These are phyloP conservation scores for Pollimyrus isidori DNA, from an alignment of 2,113 vertebrate genomes.

Conservation along the genomic window DNA sequence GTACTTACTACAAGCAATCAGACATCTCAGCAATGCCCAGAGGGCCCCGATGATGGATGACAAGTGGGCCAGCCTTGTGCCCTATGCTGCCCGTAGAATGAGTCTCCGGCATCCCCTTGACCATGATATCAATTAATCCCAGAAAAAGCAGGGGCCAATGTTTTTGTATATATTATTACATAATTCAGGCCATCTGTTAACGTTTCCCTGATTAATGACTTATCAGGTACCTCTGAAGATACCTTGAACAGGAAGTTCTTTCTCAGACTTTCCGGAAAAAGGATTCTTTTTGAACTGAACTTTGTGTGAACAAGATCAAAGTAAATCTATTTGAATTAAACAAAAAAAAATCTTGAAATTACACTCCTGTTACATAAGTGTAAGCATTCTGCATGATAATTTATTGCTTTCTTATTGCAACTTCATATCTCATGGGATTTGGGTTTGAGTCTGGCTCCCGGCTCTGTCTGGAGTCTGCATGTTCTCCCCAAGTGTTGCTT, in stretches of 20 bases:
- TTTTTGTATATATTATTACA: neutral
- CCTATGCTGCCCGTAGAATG: neutral
- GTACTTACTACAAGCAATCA: neutral
- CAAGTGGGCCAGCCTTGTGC: neutral
- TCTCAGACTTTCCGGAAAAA: neutral
- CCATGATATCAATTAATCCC: neutral
- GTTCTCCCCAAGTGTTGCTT: neutral
- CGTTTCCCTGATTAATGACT: neutral
- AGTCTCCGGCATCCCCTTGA: neutral
- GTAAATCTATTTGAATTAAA: neutral
- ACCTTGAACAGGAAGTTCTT: neutral
- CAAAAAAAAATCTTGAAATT: neutral
- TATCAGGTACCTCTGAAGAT: neutral
- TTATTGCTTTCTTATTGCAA: neutral
- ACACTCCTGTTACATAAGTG: constrained; percentile 1
- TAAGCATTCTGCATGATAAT: neutral
- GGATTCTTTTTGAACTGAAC: neutral
- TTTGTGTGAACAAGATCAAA: neutral
- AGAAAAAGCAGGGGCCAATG: neutral
- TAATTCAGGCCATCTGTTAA: neutral
- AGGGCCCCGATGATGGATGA: neutral
- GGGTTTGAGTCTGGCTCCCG: neutral
- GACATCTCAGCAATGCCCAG: neutral
- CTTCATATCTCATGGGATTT: neutral
- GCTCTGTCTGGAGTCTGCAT: neutral